Base-by-base conservation (phyloP, 2,888 invertebrate species). In the Pseudanteris insignis region DNA sequence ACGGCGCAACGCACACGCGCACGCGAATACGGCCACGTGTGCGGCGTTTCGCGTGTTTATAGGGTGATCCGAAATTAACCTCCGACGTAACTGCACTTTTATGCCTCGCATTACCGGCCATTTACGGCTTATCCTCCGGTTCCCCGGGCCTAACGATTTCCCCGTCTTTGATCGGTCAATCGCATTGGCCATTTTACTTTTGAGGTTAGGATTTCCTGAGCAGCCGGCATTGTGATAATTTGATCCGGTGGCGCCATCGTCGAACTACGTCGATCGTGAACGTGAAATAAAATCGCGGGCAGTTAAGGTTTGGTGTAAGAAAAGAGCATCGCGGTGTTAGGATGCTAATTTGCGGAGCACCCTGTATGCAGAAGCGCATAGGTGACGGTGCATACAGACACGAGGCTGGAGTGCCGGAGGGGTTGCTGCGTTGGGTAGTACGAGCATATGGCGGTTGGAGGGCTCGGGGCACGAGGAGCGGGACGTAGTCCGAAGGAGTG, bases 1-100 rank as follows among this genome's bases (percentile, higher is more conserved):
- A 47, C 41, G 37, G 11, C 44, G 38, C 26, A n/a, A n/a, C n/a
- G n/a, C n/a, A n/a, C n/a, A n/a, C n/a, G n/a, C n/a, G n/a, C n/a
- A n/a, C n/a, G n/a, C n/a, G n/a, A n/a, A n/a, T n/a, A 38, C 57
- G 37, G 41, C 62, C 11, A 40, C 58, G 44, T 48, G 38, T 30
- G 29, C 46, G 32, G 50, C 30, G 34, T 53, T 40, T 30, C 57
- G 59, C 34, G 55, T 55, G 62, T 29, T 50, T 53, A 54, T 54
- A 61, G 60, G 60, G 60, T 61, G 60, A 48, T 44, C 47, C 60
- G 54, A 61, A 61, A 61, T 61, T 61, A 54, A 48, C 53, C 53
- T 60, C 30, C 60, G 14, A 26, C 37, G 33, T 60, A 60, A 60
- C 47, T 54, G 53, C 60, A 32, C 46, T 48, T 53, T 60, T 54